Evolutionary conservation across 2,888 invertebrate species (phyloP).

Genomic region (Agelastica alni): DNA sequence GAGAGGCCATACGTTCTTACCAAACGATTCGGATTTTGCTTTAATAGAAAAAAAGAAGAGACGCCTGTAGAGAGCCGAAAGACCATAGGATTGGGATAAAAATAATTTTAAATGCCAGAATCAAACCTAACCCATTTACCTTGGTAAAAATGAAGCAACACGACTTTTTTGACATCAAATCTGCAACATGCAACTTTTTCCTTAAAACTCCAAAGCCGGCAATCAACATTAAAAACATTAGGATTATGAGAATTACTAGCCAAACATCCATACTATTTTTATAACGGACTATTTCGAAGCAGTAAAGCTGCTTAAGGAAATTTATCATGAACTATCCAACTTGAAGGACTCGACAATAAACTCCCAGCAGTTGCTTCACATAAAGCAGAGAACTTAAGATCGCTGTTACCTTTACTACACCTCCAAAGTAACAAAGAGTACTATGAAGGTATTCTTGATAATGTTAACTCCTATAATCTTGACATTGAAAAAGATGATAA

Average conservation of each 20-base stretch:
- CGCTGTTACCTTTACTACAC: neutral
- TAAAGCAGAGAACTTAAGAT: neutral
- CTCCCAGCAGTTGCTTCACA: neutral
- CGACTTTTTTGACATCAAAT: slow-evolving; percentile 24
- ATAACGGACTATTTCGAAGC: no score
- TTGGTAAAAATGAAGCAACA: slow-evolving; percentile 25
- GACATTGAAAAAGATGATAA: neutral
- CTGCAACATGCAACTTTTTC: slow-evolving; percentile 23
- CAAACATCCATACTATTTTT: slow-evolving; percentile 17
- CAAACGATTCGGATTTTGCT: no score
- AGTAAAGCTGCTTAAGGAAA: no score
- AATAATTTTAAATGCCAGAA: slow-evolving; percentile 28
- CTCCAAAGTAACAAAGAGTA: neutral
- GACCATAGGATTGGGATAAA: slow-evolving; percentile 22
- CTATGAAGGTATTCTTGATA: neutral
- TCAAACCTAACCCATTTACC: slow-evolving; percentile 22
- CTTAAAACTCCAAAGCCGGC: slow-evolving; percentile 24
- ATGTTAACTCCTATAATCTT: neutral
- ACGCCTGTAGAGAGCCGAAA: slow-evolving; percentile 21
- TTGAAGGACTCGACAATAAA: slow-evolving; percentile 3
- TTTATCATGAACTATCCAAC: no score
- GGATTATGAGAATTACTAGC: slow-evolving; percentile 24
- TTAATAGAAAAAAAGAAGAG: no score
- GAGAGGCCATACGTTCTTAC: no score
- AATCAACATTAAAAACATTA: slow-evolving; percentile 40